These are phyloP conservation scores for Lonchura striata DNA, from an alignment of 2,113 vertebrate genomes.

Conservation along the genomic window DNA sequence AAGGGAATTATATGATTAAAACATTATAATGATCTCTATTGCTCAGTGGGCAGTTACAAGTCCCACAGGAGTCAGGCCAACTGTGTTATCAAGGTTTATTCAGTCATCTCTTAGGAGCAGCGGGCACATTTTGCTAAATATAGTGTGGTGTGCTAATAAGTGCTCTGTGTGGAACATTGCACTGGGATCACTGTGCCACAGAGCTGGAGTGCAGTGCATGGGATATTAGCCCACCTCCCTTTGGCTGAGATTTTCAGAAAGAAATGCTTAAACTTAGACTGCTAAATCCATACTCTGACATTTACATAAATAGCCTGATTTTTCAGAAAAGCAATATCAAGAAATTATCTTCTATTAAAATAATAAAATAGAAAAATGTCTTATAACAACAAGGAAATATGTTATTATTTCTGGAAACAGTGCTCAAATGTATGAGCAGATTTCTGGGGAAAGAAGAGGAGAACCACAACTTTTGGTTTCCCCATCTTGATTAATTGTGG, in stretches of 20 bases:
- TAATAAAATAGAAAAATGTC: background rate
- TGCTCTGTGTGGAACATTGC: background rate
- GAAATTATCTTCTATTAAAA: background rate
- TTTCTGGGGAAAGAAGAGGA: background rate
- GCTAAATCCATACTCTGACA: background rate
- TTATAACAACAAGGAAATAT: background rate
- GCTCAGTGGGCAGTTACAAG: conserved; percentile 37
- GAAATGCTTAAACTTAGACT: background rate
- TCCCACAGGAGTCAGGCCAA: conserved; percentile 33
- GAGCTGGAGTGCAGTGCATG: background rate
- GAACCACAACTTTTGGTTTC: background rate
- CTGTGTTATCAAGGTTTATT: conserved; percentile 64
- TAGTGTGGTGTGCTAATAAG: background rate
- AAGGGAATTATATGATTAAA: conserved; percentile 63
- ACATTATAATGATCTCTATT: conserved; percentile 13
- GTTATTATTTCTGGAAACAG: background rate
- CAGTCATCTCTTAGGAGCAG: conserved; percentile 29
- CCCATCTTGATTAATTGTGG: background rate
- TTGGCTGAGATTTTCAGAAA: background rate
- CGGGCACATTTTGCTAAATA: conserved; percentile 32
- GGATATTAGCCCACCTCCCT: background rate
- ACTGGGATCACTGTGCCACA: background rate
- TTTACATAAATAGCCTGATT: background rate
- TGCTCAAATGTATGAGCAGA: background rate
- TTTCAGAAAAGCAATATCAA: background rate